A percentile compares a stretch with the other conserved stretches of the same genome.
Conservation (phyloP, 2,113 vertebrate genomes). For the Mustela lutreola region DNA sequence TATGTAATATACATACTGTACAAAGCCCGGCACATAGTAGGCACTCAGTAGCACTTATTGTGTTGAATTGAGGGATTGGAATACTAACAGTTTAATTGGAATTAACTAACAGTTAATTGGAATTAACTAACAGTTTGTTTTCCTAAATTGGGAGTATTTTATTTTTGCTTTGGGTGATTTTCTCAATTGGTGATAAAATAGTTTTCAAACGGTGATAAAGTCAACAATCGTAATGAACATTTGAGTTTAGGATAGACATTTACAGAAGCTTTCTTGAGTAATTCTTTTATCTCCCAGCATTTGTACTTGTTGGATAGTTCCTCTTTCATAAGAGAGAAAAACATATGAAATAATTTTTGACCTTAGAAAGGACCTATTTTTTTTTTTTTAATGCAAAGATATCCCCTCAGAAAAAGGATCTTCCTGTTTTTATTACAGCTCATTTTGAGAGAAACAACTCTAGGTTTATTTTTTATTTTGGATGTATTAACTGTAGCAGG, state of each 20-base stretch:
- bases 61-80: constrained; percentile 44
- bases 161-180: constrained; percentile 48
- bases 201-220: constrained; percentile 14
- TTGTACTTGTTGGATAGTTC: not conserved
- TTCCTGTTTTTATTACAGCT: constrained; percentile 47
- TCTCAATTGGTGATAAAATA: constrained; percentile 16
- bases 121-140: constrained; percentile 42
- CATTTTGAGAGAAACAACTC: constrained; percentile 7
- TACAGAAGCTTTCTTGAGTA: not conserved
- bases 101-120: not conserved
- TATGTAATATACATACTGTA: not conserved
- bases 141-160: constrained; percentile 37
- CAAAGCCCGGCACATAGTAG: not conserved
- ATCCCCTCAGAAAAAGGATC: not conserved
- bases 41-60: constrained; percentile 23
- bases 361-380: not conserved
- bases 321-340: constrained; percentile 30
- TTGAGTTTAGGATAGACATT: not conserved
- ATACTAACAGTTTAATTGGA: not conserved
- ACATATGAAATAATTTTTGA: not conserved
- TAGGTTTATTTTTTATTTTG: constrained; percentile 37
- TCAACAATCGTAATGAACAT: not conserved
- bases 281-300: constrained; percentile 34
- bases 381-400: not conserved
- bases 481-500: not conserved